These are phyloP conservation scores for Pyrocephalus nanus DNA, from an alignment of 2,797 vertebrate species.

Conservation along the genomic window DNA sequence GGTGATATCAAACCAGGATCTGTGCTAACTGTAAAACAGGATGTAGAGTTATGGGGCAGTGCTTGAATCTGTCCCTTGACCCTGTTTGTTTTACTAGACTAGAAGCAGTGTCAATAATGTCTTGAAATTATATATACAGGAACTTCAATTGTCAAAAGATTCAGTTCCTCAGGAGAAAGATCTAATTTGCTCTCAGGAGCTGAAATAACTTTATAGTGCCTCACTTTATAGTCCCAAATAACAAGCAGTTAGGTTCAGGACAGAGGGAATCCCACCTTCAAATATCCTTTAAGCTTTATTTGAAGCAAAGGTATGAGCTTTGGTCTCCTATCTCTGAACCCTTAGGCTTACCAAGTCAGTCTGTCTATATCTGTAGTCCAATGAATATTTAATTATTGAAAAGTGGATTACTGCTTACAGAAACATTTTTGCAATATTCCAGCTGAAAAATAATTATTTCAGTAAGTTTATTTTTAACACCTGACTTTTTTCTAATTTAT, in stretches of 20 bases:
- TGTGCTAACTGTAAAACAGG: neutral
- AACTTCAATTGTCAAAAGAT: neutral
- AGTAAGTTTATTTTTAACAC: neutral
- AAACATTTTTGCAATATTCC: neutral
- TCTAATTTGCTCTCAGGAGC: neutral
- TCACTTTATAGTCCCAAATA: neutral
- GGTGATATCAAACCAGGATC: neutral
- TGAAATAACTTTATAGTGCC: neutral
- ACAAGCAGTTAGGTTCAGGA: neutral
- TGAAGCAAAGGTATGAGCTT: neutral
- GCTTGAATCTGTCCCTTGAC: neutral
- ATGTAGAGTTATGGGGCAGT: neutral
- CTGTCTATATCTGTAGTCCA: neutral
- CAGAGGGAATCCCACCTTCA: neutral
- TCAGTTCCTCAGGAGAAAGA: neutral
- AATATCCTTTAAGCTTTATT: neutral
- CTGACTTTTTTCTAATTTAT: neutral
- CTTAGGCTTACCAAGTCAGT: neutral
- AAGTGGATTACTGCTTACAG: slow-evolving; percentile 3
- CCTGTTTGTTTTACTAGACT: neutral
- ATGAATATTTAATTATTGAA: slow-evolving; percentile 33
- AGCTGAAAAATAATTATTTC: neutral
- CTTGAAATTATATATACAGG: neutral
- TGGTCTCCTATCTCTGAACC: neutral
- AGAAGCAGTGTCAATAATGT: neutral